These are phyloP conservation scores for Limnephilus auricula DNA, from an alignment of 2,888 invertebrate genomes.

Conservation along the genomic window DNA sequence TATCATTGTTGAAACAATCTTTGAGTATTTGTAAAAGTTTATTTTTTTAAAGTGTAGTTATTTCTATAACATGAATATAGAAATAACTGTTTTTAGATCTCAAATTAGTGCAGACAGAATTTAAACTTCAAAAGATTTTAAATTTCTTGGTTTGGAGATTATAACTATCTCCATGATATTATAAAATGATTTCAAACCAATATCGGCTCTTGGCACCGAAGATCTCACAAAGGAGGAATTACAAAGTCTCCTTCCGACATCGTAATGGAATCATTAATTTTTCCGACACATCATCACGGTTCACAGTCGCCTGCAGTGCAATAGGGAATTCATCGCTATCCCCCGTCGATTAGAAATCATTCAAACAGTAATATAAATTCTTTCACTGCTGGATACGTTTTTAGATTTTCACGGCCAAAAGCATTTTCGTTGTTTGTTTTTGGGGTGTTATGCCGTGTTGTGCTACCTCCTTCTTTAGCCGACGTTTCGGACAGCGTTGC, in stretches of 20 bases:
- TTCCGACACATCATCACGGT: constrained; percentile 38
- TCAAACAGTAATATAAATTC: neutral
- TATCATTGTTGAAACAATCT: no score
- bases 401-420: no score
- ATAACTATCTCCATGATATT: neutral
- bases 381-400: neutral
- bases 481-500: no score
- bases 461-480: no score
- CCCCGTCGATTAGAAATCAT: constrained; percentile 28
- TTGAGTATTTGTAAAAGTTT: no score
- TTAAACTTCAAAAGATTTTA: neutral
- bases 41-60: no score
- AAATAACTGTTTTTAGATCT: no score
- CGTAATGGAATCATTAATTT: constrained; percentile 59
- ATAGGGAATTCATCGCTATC: constrained; percentile 34
- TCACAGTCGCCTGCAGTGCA: neutral
- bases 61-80: no score
- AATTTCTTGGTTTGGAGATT: neutral
- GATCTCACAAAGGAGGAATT: neutral
- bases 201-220: constrained; percentile 2
- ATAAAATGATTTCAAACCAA: constrained; percentile 4
- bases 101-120: neutral
- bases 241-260: constrained; percentile 36
- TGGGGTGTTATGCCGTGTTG: no score
- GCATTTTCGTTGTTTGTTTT: no score